A percentile compares a stretch with the other conserved stretches of the same genome.
These are phyloP conservation scores for Temnothorax longispinosus DNA, from an alignment of 1,140 invertebrate species.

Conservation along the genomic window DNA sequence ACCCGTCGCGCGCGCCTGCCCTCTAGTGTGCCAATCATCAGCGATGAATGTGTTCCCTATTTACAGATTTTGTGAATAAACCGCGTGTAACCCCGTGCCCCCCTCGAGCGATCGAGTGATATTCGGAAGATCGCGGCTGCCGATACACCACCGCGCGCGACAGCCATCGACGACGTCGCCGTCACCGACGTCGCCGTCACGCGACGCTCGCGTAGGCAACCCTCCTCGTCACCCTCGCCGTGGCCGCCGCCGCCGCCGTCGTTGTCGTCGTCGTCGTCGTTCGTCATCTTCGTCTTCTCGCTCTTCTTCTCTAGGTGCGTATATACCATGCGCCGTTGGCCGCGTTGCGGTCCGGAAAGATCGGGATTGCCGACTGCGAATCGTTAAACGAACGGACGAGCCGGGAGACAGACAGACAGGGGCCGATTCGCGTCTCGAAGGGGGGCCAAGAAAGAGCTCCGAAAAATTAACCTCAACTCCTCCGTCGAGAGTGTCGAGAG, in stretches of 20 bases:
- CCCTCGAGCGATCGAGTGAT: background rate
- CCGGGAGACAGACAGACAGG: background rate
- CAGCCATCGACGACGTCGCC: conserved; percentile 23
- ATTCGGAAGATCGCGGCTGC: background rate
- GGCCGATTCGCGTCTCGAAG: background rate
- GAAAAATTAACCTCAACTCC: conserved; percentile 37
- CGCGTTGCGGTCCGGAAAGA: too few species aligned
- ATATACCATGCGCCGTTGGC: background rate
- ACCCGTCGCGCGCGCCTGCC: conserved; percentile 75
- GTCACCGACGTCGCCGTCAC: conserved; percentile 59
- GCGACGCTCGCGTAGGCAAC: conserved; percentile 62
- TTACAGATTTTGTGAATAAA: conserved; percentile 78
- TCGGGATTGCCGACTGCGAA: background rate
- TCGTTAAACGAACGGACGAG: background rate
- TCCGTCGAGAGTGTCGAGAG: background rate
- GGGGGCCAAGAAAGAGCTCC: background rate
- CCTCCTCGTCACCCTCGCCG: conserved; percentile 1
- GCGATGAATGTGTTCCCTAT: conserved; percentile 78
- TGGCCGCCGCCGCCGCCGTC: background rate
- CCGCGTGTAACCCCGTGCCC: conserved; percentile 63
- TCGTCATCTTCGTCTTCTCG: background rate
- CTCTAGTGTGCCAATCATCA: conserved; percentile 82
- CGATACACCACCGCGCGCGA: background rate
- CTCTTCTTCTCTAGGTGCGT: conserved; percentile 35
- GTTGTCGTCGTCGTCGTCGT: background rate